These are phyloP conservation scores for Naja naja DNA, from an alignment of 2,113 vertebrate species.

Conservation along the genomic window DNA sequence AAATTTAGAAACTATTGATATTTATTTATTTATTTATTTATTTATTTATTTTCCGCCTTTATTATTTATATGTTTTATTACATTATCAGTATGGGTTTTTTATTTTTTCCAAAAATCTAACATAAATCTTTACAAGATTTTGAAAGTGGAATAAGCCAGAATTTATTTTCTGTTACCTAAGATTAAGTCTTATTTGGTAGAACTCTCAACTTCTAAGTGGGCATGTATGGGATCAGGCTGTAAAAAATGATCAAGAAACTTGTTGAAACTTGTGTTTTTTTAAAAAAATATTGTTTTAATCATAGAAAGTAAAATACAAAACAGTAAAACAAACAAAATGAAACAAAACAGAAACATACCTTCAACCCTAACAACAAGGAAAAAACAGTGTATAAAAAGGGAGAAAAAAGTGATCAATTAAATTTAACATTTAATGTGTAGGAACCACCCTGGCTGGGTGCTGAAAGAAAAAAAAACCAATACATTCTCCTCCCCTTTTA, in stretches of 20 bases:
- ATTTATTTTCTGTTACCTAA: not conserved
- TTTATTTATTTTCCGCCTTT: not conserved
- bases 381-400: too few relatives aligned
- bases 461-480: too few relatives aligned
- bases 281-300: too few relatives aligned
- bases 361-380: too few relatives aligned
- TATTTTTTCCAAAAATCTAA: not conserved
- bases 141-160: not conserved
- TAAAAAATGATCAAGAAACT: not conserved
- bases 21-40: not conserved
- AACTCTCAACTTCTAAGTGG: not conserved
- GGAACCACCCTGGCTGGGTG: too few relatives aligned
- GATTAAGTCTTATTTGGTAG: not conserved
- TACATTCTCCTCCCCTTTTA: too few relatives aligned
- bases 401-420: too few relatives aligned
- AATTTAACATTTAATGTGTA: too few relatives aligned
- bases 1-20: not conserved
- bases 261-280: not conserved
- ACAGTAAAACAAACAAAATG: too few relatives aligned
- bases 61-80: not conserved
- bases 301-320: too few relatives aligned
- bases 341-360: too few relatives aligned
- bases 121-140: not conserved
- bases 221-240: not conserved
- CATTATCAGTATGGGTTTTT: not conserved